Evolutionary conservation across 2,113 vertebrate species (phyloP).

Genomic region (Scytalopus superciliaris): DNA sequence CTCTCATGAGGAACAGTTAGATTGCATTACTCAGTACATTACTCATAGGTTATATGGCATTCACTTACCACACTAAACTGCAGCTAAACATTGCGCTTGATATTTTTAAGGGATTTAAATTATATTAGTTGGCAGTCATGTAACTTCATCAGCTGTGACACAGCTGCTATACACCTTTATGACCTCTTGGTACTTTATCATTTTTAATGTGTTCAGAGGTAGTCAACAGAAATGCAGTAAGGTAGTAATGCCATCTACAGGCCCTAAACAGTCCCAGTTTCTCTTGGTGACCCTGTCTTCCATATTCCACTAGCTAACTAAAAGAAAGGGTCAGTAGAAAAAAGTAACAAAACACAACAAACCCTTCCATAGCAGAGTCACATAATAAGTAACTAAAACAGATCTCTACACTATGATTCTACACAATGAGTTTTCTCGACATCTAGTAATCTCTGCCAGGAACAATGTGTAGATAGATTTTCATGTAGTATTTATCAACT

Average conservation of each 20-base stretch:
- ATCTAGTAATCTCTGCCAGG: neutral
- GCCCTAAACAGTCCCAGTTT: neutral
- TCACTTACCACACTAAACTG: neutral
- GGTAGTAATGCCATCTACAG: constrained; percentile 62
- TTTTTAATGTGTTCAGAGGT: neutral
- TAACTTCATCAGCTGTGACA: neutral
- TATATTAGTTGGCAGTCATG: neutral
- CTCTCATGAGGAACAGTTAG: constrained; percentile 25
- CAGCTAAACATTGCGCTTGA: neutral
- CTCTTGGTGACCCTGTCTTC: neutral
- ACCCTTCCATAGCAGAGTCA: neutral
- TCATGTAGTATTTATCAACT: neutral
- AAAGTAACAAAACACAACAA: neutral
- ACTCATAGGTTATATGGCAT: constrained; percentile 17
- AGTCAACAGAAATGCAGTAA: neutral
- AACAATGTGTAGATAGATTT: neutral
- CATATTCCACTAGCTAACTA: neutral
- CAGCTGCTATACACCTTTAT: neutral
- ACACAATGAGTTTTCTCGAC: neutral
- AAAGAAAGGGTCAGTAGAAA: neutral
- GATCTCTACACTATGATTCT: neutral
- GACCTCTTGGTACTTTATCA: neutral
- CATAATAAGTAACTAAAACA: neutral
- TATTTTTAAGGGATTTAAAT: neutral
- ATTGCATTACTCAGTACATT: constrained; percentile 38